Conservation (phyloP, 2,888 invertebrate genomes). For the Alsophila aescularia region DNA sequence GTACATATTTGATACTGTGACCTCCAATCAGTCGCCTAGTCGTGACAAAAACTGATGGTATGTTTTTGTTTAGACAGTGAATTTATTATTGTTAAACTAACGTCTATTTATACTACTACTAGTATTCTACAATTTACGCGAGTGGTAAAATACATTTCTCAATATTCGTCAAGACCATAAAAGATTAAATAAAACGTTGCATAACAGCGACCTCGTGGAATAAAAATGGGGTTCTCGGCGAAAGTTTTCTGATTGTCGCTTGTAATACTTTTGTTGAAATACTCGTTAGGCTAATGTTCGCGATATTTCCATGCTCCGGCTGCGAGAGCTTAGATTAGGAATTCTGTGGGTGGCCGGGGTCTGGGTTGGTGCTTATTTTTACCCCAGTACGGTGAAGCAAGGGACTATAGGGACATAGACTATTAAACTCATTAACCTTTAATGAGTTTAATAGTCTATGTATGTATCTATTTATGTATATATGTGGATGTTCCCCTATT, state of each 20-base stretch:
- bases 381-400: too few relatives aligned
- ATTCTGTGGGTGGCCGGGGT: neutral
- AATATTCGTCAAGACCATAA: slow-evolving; percentile 1
- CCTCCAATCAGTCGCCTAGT: neutral
- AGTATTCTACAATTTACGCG: slow-evolving; percentile 1
- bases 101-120: too few relatives aligned
- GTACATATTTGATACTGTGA: neutral
- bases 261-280: slow-evolving; percentile 37
- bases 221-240: slow-evolving; percentile 29
- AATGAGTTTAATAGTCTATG: too few relatives aligned
- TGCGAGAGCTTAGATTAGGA: slow-evolving; percentile 12
- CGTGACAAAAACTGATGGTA: too few relatives aligned
- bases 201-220: slow-evolving; percentile 16
- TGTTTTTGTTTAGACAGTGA: too few relatives aligned
- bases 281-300: slow-evolving; percentile 40
- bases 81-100: too few relatives aligned
- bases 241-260: slow-evolving; percentile 39
- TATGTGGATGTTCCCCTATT: too few relatives aligned
- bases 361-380: neutral
- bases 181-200: slow-evolving; percentile 9
- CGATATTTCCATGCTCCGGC: slow-evolving; percentile 24
- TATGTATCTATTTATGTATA: too few relatives aligned
- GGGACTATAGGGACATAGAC: too few relatives aligned
- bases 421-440: too few relatives aligned
- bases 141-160: slow-evolving; percentile 3